Base-by-base conservation (phyloP, 64 coral and sea anemone species). In the Montipora cactus region DNA sequence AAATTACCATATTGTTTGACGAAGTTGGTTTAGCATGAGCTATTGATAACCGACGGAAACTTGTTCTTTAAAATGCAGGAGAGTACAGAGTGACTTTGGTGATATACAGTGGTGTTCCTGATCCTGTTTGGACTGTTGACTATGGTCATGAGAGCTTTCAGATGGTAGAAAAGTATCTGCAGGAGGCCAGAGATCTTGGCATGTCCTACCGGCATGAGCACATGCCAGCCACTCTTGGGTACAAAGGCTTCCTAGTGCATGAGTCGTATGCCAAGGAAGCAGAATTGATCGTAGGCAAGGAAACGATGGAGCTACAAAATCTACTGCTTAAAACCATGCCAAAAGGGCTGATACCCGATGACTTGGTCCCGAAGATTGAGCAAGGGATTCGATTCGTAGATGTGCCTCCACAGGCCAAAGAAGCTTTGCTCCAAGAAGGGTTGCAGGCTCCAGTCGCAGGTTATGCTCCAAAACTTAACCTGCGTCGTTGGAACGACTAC, bases 81-180 rank as follows among this genome's bases (percentile, higher is more conserved):
- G 67, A 87, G 44, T 51, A 55, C 86, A 88, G 59, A n/a, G 47
- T 88, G 11, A 75, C 86, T 14, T 59, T 88, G 14, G 47, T 25
- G 86, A 75, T 88, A 76, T 76, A 49, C 66, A 88, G 86, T 88
- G 86, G 86, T 52, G 67, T 88, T 75, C 86, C 86, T 59, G 71
- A 88, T 72, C 86, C 86, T 88, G 71, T 88, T 75, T 88, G 86
- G 86, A 75, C 47, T 20, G 19, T 88, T 44, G 3, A 50, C 3
- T 45, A 45, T 88, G 9, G 12, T 11, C 8, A 76, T 76, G 49
- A 37, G 86, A 88, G 52, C 69, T 76, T 74, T 10, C 5, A 76
- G 74, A 46, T 76, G 76, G 45, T 88, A n/a, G 45, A 3, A 23
- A 13, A 57, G 4, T 47, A 47, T 72, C 85, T 75, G 1, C 5